Evolutionary conservation across 2,113 vertebrate genomes (phyloP), one percentile per base, ranked within the genome.

Genomic region (Triplophysa dalaica): DNA sequence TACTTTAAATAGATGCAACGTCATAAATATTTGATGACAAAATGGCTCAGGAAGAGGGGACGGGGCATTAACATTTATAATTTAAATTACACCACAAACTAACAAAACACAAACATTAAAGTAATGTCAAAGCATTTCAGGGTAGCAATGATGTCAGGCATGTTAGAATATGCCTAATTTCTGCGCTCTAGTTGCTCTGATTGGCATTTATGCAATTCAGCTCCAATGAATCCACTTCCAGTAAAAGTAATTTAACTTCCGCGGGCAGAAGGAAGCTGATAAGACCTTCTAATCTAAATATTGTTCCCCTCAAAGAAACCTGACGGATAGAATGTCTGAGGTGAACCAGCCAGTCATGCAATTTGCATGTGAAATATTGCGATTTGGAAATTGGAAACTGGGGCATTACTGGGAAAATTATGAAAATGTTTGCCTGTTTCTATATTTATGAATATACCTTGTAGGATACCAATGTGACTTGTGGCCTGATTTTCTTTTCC

Each of bases 201-300:
- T n/a, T 58, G 26, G 52, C 17, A 7, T 50, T 50, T 52, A 70
- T n/a, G 26, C 38, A 63, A 52, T 38, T 48, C 58, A 22, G 19
- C 22, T 9, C 22, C 11, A 72, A 72, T 70, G 21, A 62, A 79
- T 29, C 26, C 52, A 70, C 7, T 70, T 2, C 14, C 13, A 45
- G 54, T 41, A 33, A 62, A 50, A 79, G 38, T 43, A 48, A 62
- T 79, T 69, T 62, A 70, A 79, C 41, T 62, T 79, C 26, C 38
- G 29, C 26, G 12, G 3, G 11, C 10, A 19, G 26, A 70, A 33
- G 8, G 60, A 33, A 24, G n/a, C 43, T 48, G 52, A 78, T 58
- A 72, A 72, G 17, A 56, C 50, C 33, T 77, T 24, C 63, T 24
- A n/a, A 43, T 70, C 24, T 4, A n/a, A 48, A 26, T 45, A 64